Conservation (phyloP, 64 coral and sea anemone genomes). For the Pocillopora damicornis region DNA sequence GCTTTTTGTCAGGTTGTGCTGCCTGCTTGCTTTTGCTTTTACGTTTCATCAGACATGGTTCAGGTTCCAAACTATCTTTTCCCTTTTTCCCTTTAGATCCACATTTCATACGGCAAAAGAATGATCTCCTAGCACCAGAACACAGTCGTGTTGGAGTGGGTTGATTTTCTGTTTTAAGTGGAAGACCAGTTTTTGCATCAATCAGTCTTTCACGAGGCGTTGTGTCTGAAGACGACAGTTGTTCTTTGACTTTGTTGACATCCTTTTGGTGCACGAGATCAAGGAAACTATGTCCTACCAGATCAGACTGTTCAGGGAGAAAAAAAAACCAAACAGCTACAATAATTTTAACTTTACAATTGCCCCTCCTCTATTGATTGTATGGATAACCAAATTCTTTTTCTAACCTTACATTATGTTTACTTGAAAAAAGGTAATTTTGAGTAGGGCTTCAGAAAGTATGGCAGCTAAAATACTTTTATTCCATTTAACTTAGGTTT, state of each 20-base stretch:
- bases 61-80: conserved; percentile 36
- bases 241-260: conserved; percentile 74
- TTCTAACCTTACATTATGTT: too few species aligned
- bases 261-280: conserved; percentile 86
- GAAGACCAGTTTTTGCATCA: conserved; percentile 18
- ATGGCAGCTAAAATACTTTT: too few species aligned
- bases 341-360: too few species aligned
- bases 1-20: conserved; percentile 44
- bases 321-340: neutral
- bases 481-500: too few species aligned
- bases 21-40: conserved; percentile 53
- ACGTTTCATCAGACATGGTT: conserved; percentile 36
- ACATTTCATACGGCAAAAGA: conserved; percentile 83
- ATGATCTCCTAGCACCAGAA: conserved; percentile 83
- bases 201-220: conserved; percentile 41
- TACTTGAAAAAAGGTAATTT: too few species aligned
- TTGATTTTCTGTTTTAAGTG: conserved; percentile 40
- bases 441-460: too few species aligned
- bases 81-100: conserved; percentile 23
- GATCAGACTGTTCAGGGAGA: conserved; percentile 65
- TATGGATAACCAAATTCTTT: too few species aligned
- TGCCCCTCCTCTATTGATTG: too few species aligned
- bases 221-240: conserved; percentile 58
- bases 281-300: conserved; percentile 83
- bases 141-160: conserved; percentile 45